Conservation (phyloP, 2,797 vertebrate species). For the Sebastes trivittatus region DNA sequence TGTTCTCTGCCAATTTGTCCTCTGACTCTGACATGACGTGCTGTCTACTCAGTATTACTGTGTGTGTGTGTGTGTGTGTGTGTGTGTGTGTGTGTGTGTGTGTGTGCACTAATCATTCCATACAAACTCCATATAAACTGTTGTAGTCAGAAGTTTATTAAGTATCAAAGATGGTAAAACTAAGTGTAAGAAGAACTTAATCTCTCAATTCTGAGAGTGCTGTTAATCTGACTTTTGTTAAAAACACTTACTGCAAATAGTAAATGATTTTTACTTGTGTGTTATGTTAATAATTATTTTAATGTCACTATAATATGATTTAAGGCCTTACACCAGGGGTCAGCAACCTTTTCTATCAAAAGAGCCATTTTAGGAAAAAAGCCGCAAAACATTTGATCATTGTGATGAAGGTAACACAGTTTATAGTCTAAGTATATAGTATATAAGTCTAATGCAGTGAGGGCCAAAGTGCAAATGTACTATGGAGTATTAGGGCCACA, state of each 20-base stretch:
- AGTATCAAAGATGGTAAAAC: background rate
- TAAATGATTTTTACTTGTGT: background rate
- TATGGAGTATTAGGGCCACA: too few species aligned
- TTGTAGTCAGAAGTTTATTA: background rate
- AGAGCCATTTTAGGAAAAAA: too few species aligned
- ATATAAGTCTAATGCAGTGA: too few species aligned
- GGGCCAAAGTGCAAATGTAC: too few species aligned
- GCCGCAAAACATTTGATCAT: too few species aligned
- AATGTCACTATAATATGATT: background rate
- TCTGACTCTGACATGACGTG: constrained; percentile 14
- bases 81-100: background rate
- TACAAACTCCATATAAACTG: too few species aligned
- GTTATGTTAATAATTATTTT: background rate
- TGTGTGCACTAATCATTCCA: background rate
- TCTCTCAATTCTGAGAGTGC: background rate
- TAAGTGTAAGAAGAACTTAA: background rate
- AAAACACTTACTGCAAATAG: too few species aligned
- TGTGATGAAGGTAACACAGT: too few species aligned
- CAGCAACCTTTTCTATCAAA: too few species aligned
- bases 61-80: background rate
- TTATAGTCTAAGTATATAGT: too few species aligned
- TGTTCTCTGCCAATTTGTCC: constrained; percentile 15
- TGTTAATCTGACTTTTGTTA: background rate
- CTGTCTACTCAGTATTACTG: background rate
- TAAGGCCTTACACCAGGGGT: background rate